Conservation (phyloP, 2,113 vertebrate genomes). For the Danionella cerebrum region DNA sequence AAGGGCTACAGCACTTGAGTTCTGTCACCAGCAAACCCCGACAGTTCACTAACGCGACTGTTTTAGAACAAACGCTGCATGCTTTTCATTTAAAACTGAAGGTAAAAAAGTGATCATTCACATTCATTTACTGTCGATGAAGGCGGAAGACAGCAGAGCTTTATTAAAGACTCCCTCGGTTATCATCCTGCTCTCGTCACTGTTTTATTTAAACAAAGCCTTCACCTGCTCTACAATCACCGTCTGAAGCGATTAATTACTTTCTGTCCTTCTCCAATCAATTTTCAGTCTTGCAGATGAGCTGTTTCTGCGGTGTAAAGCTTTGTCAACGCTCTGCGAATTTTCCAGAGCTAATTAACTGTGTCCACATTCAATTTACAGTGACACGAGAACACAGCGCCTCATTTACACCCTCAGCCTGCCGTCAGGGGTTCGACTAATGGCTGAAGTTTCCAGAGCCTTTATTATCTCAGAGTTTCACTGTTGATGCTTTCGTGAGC, state of each 20-base stretch:
- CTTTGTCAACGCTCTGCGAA: neutral
- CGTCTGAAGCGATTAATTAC: neutral
- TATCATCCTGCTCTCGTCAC: neutral
- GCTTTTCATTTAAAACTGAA: too few species aligned
- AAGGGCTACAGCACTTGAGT: too few species aligned
- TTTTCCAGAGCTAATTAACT: neutral
- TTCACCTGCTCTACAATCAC: neutral
- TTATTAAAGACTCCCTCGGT: neutral
- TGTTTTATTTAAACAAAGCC: neutral
- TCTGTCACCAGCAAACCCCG: too few species aligned
- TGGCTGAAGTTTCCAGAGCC: too few species aligned
- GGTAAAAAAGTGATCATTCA: neutral
- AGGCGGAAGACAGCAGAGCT: too few species aligned
- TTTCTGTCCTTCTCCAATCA: neutral
- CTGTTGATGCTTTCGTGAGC: too few species aligned
- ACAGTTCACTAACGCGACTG: too few species aligned
- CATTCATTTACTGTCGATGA: too few species aligned
- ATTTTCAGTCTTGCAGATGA: neutral
- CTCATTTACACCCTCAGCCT: constrained; percentile 20
- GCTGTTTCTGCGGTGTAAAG: neutral
- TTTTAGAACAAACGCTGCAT: too few species aligned
- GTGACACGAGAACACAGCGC: constrained; percentile 10
- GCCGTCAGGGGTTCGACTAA: too few species aligned
- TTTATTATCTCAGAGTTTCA: too few species aligned
- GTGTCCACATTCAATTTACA: constrained; percentile 11